Conservation (phyloP, 2,888 invertebrate genomes). For the Exocentrus adspersus region DNA sequence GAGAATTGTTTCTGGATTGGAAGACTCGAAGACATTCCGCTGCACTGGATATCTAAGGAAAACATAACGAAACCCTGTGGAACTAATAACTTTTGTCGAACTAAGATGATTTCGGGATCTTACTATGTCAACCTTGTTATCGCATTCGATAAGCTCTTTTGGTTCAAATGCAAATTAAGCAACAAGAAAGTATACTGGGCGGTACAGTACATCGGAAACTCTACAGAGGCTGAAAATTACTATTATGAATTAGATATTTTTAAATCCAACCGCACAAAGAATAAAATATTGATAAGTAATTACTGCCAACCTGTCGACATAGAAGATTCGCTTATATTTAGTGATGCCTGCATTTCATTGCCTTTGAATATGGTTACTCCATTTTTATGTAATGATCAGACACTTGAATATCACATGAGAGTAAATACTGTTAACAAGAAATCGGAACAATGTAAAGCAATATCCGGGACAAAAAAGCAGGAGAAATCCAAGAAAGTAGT, state of each 20-base stretch:
- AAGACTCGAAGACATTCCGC: constrained; percentile 36
- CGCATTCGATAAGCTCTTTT: constrained; percentile 46
- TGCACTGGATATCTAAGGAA: constrained; percentile 48
- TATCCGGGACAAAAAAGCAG: constrained; percentile 19
- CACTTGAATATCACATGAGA: constrained; percentile 45
- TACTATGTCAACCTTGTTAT: constrained; percentile 47
- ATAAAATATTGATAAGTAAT: constrained; percentile 44
- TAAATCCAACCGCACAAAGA: constrained; percentile 37
- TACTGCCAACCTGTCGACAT: constrained; percentile 46
- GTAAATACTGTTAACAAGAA: constrained; percentile 30
- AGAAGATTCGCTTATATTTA: constrained; percentile 40
- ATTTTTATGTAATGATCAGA: constrained; percentile 42
- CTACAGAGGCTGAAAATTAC: constrained; percentile 40
- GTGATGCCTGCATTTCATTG: constrained; percentile 39
- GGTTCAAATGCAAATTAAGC: constrained; percentile 48
- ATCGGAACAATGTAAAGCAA: background rate
- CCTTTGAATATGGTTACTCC: constrained; percentile 35
- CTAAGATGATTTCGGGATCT: constrained; percentile 45
- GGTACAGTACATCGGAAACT: constrained; percentile 45
- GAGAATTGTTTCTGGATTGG: constrained; percentile 46
- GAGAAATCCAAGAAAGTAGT: no score
- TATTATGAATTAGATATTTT: constrained; percentile 48
- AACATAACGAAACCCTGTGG: constrained; percentile 43
- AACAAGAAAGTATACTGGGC: constrained; percentile 45
- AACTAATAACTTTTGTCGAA: constrained; percentile 44